A percentile compares a stretch with the other conserved stretches of the same genome.
Conservation (phyloP, 2,113 vertebrate species). For the Noctilio leporinus region DNA sequence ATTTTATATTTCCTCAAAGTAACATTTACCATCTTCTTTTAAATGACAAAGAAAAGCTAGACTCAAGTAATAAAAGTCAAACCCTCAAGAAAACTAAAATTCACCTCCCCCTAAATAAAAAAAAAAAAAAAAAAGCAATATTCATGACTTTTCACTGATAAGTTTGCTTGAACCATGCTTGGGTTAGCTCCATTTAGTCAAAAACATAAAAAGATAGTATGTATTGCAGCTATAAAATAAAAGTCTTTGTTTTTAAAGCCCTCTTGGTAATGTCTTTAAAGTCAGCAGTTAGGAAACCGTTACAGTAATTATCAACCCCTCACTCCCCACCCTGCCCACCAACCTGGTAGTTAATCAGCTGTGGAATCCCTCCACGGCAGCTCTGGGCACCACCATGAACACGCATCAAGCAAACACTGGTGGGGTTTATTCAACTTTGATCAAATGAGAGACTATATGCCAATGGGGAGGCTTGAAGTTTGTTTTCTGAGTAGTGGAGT, state of each 20-base stretch:
- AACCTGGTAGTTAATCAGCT: neutral
- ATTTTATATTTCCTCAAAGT: neutral
- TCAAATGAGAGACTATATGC: too few relatives aligned
- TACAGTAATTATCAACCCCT: conserved; percentile 13
- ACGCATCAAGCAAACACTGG: rapidly evolving
- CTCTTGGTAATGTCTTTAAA: conserved; percentile 29
- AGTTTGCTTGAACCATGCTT: neutral
- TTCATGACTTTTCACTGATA: rapidly evolving
- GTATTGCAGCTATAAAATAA: neutral
- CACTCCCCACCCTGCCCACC: too few relatives aligned
- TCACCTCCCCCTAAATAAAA: neutral
- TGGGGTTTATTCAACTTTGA: neutral
- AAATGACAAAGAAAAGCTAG: neutral
- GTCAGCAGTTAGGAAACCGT: conserved; percentile 35
- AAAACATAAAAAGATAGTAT: neutral
- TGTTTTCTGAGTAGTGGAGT: neutral
- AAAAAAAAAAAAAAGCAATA: neutral
- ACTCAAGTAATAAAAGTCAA: neutral
- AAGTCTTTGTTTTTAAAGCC: conserved; percentile 42
- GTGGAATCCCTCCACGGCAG: neutral
- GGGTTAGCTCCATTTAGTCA: neutral
- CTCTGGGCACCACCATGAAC: rapidly evolving
- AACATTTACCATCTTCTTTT: neutral
- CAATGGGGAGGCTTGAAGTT: neutral
- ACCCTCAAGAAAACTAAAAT: neutral